Evolutionary conservation across 2,113 vertebrate species (phyloP), one percentile per base, ranked within the genome.

Genomic region (Eublepharis macularius): DNA sequence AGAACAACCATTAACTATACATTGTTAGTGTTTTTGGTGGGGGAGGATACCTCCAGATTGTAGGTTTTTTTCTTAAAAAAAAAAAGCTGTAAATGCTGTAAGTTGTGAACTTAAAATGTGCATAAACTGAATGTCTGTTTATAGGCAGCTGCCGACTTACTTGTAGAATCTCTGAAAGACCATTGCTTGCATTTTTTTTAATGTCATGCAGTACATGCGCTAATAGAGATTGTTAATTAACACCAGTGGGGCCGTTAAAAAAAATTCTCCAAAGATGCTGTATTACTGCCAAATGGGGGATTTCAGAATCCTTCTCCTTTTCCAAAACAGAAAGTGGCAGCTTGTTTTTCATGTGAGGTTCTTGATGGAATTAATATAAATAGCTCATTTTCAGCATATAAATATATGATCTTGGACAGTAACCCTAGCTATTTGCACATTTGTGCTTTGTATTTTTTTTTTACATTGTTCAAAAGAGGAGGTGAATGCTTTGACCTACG

Each of bases 1-100:
- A 98, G 97, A 97, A 98, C 97, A 96, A 96, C 98, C 97, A 95
- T 97, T 98, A 98, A 97, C 98, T 97, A 97, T 97, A 97, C 96
- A 88, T 89, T 96, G 96, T 97, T 97, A 97, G 97, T 95, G 97
- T 97, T 97, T 90, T 90, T 89, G 19, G n/a, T 7, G n/a, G 51
- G 32, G 32, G 8, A 83, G 60, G 60, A 63, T 24, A 29, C 60
- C 26, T 63, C 24, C 26, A 63, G 60, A 63, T 63, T 90, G 77
- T 6, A 9, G n/a, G 84, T 80, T 75, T 91, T 93, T 81, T 89
- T 88, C 65, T 72, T 88, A 84, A 88, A 75, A 82, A 84, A n/a
- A 14, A 54, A 13, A 70, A 19, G 36, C 29, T 78, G 63, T 74
- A 65, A 80, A 74, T 21, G 81, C 91, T 86, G 85, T 88, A 80